Base-by-base conservation (phyloP, 2,888 invertebrate species). In the Onchidella celtica region DNA sequence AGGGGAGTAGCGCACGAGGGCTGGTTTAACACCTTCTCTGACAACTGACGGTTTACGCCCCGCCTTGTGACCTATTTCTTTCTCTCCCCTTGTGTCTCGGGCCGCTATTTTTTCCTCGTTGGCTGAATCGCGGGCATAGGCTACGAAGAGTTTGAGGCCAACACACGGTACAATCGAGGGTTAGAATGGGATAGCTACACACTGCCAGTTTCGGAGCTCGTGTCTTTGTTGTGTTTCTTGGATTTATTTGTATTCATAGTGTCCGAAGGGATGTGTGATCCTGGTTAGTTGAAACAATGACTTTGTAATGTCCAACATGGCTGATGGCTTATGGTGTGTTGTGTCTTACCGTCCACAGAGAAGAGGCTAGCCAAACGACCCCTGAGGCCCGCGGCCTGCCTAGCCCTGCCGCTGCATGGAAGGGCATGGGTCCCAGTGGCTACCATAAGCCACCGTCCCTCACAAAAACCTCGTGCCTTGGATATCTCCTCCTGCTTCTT, bases 401-500 rank as follows among this genome's bases (percentile, higher is more conserved):
- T 38, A 69, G 72, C 69, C 74, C 68, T 63, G 63, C 78, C 77
- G 68, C 85, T 86, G 85, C 76, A 87, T 88, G 88, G 88, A 87
- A 86, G 87, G 88, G 87, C 78, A 88, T 88, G 88, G 87, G 86
- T 82, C 82, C 86, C 72, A 72, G 83, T 74, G 79, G 85, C 79
- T 85, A 83, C 81, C 85, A 82, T 81, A 86, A 81, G 84, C 86
- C 86, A 81, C 85, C 85, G 79, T 83, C 81, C 81, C 83, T 81
- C 85, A 83, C 85, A 47, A 38, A 59, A 36, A 32, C 36, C 38
- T 66, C 74, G 14, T 65, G 69, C 40, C n/a, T 47, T 63, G 79
- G 79, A 59, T 79, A 72, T 72, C 47, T 79, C 3, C 24, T 80
- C 3, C 27, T 80, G 32, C 24, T 80, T 55, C 38, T 80, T 6